Percentiles rank a stretch among this genome's conserved stretches.
phyloP scores from a whole-genome alignment of 2,113 vertebrate genomes.

The Lates calcarifer region DNA sequence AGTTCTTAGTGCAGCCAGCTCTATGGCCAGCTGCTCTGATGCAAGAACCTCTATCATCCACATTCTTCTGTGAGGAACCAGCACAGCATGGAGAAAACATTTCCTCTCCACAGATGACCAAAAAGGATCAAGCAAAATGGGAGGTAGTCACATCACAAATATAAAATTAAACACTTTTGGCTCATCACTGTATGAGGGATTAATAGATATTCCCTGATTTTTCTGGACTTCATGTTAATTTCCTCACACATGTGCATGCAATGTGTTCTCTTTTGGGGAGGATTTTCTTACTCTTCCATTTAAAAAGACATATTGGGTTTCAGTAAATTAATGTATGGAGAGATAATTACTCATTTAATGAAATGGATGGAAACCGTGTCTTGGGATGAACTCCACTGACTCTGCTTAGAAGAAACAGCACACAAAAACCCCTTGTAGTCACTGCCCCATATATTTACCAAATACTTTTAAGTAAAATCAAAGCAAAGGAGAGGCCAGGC shows the following conservation, averaged over 20 bases:
- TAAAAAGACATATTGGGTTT: slow-evolving; percentile 11
- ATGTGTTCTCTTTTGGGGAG: not conserved
- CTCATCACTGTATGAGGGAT: slow-evolving; percentile 19
- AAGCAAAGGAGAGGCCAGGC: slow-evolving; percentile 21
- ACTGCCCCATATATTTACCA: not conserved
- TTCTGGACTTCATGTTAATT: not conserved
- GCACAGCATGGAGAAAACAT: slow-evolving; percentile 32
- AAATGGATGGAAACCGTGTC: slow-evolving; percentile 44
- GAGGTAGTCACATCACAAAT: slow-evolving; percentile 28
- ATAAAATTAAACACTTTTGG: slow-evolving; percentile 11
- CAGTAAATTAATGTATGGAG: slow-evolving; percentile 44
- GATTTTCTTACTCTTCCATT: not conserved
- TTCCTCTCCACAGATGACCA: slow-evolving; percentile 40
- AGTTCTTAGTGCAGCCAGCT: slow-evolving; percentile 75
- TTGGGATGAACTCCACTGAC: slow-evolving; percentile 26
- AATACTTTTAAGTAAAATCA: slow-evolving; percentile 32
- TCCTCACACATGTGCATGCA: not conserved
- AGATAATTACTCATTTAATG: slow-evolving; percentile 62
- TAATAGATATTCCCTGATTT: slow-evolving; percentile 6
- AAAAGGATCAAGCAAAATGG: slow-evolving; percentile 27
- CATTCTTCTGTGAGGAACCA: slow-evolving; percentile 44
- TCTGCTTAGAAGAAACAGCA: slow-evolving; percentile 20
- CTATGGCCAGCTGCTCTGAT: slow-evolving; percentile 37
- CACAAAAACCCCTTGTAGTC: not conserved
- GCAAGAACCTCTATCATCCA: slow-evolving; percentile 55